Evolutionary conservation across 2,113 vertebrate genomes (phyloP).

Genomic region (Mirounga angustirostris): DNA sequence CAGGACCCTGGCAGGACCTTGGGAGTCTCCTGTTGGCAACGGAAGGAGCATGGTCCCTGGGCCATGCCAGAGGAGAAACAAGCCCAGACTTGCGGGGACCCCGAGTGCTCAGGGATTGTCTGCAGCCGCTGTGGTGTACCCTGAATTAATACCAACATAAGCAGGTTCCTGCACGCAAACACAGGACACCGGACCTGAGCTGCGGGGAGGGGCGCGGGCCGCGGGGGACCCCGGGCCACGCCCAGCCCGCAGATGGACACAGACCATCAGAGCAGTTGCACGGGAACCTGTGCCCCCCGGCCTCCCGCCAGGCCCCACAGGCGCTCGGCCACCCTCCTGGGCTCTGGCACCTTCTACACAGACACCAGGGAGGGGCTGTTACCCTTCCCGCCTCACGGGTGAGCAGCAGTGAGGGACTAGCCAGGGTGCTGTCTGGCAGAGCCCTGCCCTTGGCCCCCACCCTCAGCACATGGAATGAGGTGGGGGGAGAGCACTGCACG

Average conservation of each 20-base stretch:
- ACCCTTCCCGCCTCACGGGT: accelerated
- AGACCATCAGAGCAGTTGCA: neutral
- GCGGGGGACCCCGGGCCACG: neutral
- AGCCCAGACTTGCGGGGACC: no score
- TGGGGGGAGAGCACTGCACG: neutral
- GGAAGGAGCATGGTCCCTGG: neutral
- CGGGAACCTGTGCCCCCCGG: neutral
- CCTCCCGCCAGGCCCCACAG: accelerated
- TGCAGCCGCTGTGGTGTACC: neutral
- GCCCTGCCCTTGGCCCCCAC: accelerated
- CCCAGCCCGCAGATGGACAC: neutral
- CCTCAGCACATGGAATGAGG: neutral
- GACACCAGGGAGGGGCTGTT: neutral
- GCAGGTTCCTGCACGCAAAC: neutral
- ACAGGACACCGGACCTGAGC: neutral
- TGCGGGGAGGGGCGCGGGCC: neutral
- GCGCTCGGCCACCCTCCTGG: neutral
- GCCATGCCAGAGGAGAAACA: neutral
- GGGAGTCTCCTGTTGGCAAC: neutral
- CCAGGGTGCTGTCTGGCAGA: neutral
- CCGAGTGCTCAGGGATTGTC: neutral
- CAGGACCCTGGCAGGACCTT: neutral
- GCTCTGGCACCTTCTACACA: neutral
- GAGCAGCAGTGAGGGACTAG: neutral
- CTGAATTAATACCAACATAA: accelerated